phyloP scores from a whole-genome alignment of 2,888 invertebrate species.

The Ligdia adustata region DNA sequence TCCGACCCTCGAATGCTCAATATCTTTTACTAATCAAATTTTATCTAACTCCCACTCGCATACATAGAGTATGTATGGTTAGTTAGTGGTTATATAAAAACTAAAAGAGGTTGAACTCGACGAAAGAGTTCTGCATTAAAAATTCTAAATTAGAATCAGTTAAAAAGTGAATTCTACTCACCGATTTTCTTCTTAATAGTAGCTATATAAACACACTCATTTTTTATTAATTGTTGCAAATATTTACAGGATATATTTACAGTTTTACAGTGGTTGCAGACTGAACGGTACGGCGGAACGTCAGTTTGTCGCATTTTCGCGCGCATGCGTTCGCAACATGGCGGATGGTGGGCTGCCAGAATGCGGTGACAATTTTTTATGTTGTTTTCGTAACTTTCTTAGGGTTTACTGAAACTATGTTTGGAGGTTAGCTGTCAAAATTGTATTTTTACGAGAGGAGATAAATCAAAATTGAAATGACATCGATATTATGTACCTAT shows the following conservation, averaged over 20 bases:
- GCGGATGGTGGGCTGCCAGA: slow-evolving; percentile 19
- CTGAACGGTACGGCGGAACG: slow-evolving; percentile 52
- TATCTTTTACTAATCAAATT: slow-evolving; percentile 16
- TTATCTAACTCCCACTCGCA: slow-evolving; percentile 13
- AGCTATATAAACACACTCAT: slow-evolving; percentile 24
- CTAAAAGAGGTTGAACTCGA: slow-evolving; percentile 2
- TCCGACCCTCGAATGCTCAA: slow-evolving; percentile 5
- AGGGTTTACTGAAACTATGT: too few species aligned
- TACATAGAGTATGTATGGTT: too few species aligned
- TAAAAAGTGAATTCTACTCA: slow-evolving; percentile 2
- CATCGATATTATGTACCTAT: too few species aligned
- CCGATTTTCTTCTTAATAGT: slow-evolving; percentile 15
- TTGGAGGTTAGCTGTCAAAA: too few species aligned
- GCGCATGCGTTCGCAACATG: slow-evolving; percentile 59
- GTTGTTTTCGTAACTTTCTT: background rate
- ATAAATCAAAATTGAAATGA: too few species aligned
- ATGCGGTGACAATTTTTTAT: background rate
- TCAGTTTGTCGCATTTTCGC: slow-evolving; percentile 73
- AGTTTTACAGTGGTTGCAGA: slow-evolving; percentile 60
- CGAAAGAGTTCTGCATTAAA: background rate
- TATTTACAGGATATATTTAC: slow-evolving; percentile 62
- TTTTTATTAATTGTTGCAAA: slow-evolving; percentile 47
- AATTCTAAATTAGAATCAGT: background rate
- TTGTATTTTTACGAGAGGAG: too few species aligned
- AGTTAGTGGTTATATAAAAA: slow-evolving; percentile 22